Base-by-base conservation (phyloP, 2,797 vertebrate species). In the Phylloscopus collybita region DNA sequence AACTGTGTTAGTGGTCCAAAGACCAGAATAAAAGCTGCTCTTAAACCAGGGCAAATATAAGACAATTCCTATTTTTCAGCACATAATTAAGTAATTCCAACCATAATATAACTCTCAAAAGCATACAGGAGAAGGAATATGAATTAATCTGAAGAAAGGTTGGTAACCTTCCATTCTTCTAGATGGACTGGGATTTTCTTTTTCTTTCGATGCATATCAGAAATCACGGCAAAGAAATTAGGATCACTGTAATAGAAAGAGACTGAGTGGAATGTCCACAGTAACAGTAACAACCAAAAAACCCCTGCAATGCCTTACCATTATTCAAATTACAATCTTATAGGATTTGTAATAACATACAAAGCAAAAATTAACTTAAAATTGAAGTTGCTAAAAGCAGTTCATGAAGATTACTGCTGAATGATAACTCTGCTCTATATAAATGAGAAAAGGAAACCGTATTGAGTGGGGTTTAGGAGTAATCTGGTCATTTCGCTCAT, bases 401-500 rank as follows among this genome's bases (percentile, higher is more conserved):
- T 96, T 96, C 70, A 89, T 96, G 83, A 96, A 97, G 93, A 88
- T 94, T 97, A 94, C 92, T 86, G 90, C 70, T 84, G 62, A 84
- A 44, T 74, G 71, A 59, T 87, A 94, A 97, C 95, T 96, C 86
- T 92, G 92, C 69, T 93, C 51, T 93, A 97, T 73, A 89, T 95
- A 96, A 94, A 93, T 76, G 83, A 88, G 88, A 97, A 96, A 96
- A 91, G 61, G 96, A 96, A 95, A 96, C 81, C 44, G 16, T 92
- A 94, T 74, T 93, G 71, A 96, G 74, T 45, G 62, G 86, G 71
- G 57, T 96, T 97, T 92, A 93, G 94, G 96, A 97, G 94, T 96
- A 97, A 97, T 97, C 97, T 96, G 96, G 97, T 98, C 97, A 95
- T 96, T 97, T 97, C 80, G 92, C 96, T 97, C 95, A 97, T 98